Evolutionary conservation across 2,113 vertebrate species (phyloP), one percentile per base, ranked within the genome.

Genomic region (Edolisoma coerulescens): DNA sequence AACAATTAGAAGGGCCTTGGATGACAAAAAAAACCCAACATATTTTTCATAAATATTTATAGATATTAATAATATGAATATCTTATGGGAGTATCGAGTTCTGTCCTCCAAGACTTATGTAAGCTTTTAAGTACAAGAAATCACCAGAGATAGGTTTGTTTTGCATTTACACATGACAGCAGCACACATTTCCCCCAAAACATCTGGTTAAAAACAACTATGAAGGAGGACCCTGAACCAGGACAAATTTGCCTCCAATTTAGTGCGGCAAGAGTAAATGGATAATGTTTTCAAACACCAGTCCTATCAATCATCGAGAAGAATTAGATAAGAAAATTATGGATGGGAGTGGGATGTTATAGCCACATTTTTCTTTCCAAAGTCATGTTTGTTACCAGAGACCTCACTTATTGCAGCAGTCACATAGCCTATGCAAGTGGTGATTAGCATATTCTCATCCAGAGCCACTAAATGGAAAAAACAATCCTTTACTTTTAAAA

Each of bases 311-410:
- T 44, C 28, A 81, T 35, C 47, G 61, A 42, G 47, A 57, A 64
- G 5, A 89, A 64, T 60, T 65, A 79, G 53, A 83, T 33, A 52
- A 44, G 8, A 67, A 41, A 56, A 75, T 1, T 19, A 8, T 32
- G 8, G 5, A 13, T 59, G 3, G 9, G 18, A 35, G 17, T 37
- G 20, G 8, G 16, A 50, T 1, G 0, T 23, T 45, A 35, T 4
- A 76, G 23, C 1, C 27, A 49, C 3, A n/a, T 41, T 74, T 84
- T 81, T 32, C 19, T 39, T 81, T 78, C 4, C 7, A 53, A 89
- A 84, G 5, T 39, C 22, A 4, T 52, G 2, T 80, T 59, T 90
- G 2, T 63, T 81, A 24, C 18, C 8, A 74, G 39, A 57, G 10
- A 49, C 16, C 4, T 88, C 17, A 47, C 6, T 49, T 53, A 26